Percentiles rank a stretch among this genome's conserved stretches.
These are phyloP conservation scores for Amblyopsis rosae DNA, from an alignment of 2,113 vertebrate species.

Conservation along the genomic window DNA sequence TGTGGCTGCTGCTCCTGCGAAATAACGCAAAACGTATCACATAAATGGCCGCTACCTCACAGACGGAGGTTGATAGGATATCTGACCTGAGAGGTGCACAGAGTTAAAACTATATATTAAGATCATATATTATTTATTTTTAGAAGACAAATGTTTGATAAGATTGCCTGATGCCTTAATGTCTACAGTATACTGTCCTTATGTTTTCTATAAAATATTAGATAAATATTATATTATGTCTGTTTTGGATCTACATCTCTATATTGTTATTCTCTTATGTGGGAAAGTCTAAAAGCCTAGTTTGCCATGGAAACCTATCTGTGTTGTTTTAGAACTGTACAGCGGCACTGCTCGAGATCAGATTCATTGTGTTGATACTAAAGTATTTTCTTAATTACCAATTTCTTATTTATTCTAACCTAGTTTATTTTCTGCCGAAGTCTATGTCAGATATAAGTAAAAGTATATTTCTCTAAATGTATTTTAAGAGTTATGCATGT, in stretches of 20 bases:
- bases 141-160: constrained; percentile 77
- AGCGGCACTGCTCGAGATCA: constrained; percentile 52
- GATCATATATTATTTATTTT: constrained; percentile 74
- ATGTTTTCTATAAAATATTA: constrained; percentile 63
- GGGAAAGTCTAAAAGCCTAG: constrained; percentile 46
- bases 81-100: constrained; percentile 53
- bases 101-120: constrained; percentile 68
- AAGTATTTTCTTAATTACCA: constrained; percentile 71
- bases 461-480: constrained; percentile 62
- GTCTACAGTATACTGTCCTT: constrained; percentile 60
- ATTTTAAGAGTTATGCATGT: constrained; percentile 47
- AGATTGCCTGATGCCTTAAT: constrained; percentile 84
- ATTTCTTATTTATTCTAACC: constrained; percentile 66
- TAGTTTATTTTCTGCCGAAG: constrained; percentile 58
- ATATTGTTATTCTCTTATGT: constrained; percentile 67
- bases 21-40: no score
- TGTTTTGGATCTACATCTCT: constrained; percentile 59
- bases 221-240: constrained; percentile 61
- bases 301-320: constrained; percentile 42
- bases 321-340: constrained; percentile 59
- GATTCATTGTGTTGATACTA: constrained; percentile 63
- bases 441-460: constrained; percentile 41
- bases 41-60: constrained; percentile 10
- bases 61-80: constrained; percentile 16
- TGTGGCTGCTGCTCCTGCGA: constrained; percentile 18